Percentiles rank a stretch among this genome's conserved stretches.
Conservation (phyloP, 2,888 invertebrate species). For the Molanna angustata region DNA sequence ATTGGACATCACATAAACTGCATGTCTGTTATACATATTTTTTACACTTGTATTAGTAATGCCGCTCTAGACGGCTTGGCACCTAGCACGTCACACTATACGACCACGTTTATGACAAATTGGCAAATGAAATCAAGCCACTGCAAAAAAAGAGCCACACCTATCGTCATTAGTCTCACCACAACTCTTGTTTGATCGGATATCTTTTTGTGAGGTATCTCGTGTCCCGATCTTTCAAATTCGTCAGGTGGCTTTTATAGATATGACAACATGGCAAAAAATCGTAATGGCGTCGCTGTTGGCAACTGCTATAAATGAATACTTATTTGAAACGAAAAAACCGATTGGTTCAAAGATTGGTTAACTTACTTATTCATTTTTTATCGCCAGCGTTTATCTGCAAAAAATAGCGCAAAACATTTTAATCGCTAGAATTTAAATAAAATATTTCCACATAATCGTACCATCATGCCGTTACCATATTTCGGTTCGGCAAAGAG, state of each 20-base stretch:
- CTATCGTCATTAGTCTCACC: background rate
- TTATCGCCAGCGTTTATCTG: too few relatives aligned
- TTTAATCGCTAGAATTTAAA: too few relatives aligned
- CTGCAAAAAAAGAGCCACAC: slow-evolving; percentile 3
- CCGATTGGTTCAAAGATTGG: too few relatives aligned
- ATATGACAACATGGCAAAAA: slow-evolving; percentile 13
- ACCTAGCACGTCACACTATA: slow-evolving; percentile 13
- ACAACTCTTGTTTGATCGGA: background rate
- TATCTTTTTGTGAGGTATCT: background rate
- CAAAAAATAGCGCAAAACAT: too few relatives aligned
- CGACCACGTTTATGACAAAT: background rate
- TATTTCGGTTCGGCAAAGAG: too few relatives aligned
- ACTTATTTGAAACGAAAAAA: background rate
- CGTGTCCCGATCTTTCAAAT: background rate
- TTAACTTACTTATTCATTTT: too few relatives aligned
- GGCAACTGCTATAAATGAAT: background rate
- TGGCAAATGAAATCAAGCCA: slow-evolving; percentile 6
- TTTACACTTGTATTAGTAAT: slow-evolving; percentile 10
- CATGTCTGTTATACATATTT: too few relatives aligned
- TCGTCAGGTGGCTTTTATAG: slow-evolving; percentile 11
- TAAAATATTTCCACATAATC: too few relatives aligned
- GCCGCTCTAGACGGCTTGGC: slow-evolving; percentile 18
- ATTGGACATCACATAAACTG: too few relatives aligned
- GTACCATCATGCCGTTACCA: too few relatives aligned
- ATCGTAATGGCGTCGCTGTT: slow-evolving; percentile 4